A percentile compares a stretch with the other conserved stretches of the same genome.
phyloP scores from a whole-genome alignment of 2,888 invertebrate genomes.

The Apomyelois bistriatella region DNA sequence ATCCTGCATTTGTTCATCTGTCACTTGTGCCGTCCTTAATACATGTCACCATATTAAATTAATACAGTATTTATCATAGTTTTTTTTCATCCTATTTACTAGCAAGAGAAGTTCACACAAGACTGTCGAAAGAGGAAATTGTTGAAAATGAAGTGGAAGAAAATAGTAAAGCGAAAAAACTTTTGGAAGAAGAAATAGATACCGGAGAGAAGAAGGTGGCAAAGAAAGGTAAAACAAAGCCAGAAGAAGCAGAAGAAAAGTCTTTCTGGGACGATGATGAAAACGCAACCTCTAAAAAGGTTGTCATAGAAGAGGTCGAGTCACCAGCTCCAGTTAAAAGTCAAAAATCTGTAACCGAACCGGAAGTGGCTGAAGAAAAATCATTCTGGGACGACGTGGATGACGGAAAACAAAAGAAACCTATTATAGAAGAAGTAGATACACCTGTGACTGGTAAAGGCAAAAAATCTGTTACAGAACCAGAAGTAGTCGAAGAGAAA shows the following conservation, averaged over 20 bases:
- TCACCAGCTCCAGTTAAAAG: conserved; percentile 32
- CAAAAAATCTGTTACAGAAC: conserved; percentile 47
- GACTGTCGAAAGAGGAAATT: conserved; percentile 67
- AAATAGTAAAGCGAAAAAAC: conserved; percentile 42
- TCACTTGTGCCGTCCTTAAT: conserved; percentile 59
- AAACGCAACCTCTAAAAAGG: conserved; percentile 31
- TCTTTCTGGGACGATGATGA: conserved; percentile 35
- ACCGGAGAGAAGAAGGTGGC: conserved; percentile 38
- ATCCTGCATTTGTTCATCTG: conserved; percentile 37
- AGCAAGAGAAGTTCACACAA: conserved; percentile 76
- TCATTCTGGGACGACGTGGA: conserved; percentile 56
- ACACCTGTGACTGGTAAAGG: conserved; percentile 32
- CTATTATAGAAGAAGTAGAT: conserved; percentile 36
- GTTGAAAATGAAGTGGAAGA: conserved; percentile 74
- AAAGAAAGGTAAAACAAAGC: conserved; percentile 44
- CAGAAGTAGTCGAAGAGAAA: conserved; percentile 49
- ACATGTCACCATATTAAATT: conserved; percentile 30
- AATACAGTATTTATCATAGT: conserved; percentile 18
- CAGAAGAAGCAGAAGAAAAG: conserved; percentile 46
- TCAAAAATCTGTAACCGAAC: conserved; percentile 47
- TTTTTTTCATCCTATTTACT: conserved; percentile 41
- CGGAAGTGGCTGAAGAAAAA: conserved; percentile 48
- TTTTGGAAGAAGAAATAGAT: conserved; percentile 40
- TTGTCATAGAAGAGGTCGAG: conserved; percentile 33
- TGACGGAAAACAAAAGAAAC: conserved; percentile 31